A percentile compares a stretch with the other conserved stretches of the same genome.
Conservation (phyloP, 1,140 invertebrate species). For the Armadillidium nasatum region DNA sequence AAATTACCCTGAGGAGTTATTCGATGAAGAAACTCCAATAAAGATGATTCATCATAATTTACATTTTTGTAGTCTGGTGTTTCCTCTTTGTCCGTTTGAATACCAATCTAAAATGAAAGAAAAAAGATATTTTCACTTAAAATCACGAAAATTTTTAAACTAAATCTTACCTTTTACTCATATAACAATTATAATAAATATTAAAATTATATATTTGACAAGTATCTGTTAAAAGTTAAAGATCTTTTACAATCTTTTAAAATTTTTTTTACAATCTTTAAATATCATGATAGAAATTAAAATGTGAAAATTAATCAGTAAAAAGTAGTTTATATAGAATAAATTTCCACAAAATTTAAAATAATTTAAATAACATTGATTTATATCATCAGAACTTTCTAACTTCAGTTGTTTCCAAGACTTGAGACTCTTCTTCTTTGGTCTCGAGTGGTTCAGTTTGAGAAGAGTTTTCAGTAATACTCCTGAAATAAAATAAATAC, state of each 20-base stretch:
- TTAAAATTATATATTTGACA: not conserved
- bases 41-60: conserved; percentile 19
- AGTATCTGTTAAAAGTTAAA: not conserved
- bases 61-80: conserved; percentile 1
- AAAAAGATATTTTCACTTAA: not conserved
- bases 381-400: not conserved
- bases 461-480: conserved; percentile 4
- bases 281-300: not conserved
- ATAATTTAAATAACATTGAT: too few relatives aligned
- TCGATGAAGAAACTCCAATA: conserved; percentile 16
- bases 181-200: not conserved
- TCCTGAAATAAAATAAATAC: conserved; percentile 17
- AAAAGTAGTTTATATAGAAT: too few relatives aligned
- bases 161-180: not conserved
- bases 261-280: not conserved
- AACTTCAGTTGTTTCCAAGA: conserved; percentile 18
- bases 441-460: conserved; percentile 23
- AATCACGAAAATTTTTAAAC: not conserved
- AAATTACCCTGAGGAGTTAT: conserved; percentile 20
- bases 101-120: conserved; percentile 8
- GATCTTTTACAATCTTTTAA: too few relatives aligned
- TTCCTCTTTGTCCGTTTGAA: conserved; percentile 20
- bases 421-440: conserved; percentile 20
- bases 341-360: too few relatives aligned
- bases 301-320: too few relatives aligned